Evolutionary conservation across 2,113 vertebrate genomes (phyloP), one percentile per base, ranked within the genome.

Genomic region (Potamarius usumacintae): DNA sequence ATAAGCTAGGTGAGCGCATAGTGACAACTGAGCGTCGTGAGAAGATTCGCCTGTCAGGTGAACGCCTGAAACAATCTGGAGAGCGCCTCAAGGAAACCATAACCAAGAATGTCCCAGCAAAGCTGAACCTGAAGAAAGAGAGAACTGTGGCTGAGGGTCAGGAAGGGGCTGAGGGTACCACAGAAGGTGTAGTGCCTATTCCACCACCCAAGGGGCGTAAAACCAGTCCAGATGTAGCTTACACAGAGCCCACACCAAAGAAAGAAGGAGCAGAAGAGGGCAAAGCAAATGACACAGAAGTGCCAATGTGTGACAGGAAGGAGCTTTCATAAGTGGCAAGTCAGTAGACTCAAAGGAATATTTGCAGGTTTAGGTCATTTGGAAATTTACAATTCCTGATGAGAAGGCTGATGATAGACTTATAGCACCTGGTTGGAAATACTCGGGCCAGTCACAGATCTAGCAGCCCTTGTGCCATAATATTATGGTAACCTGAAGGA

Each of bases 11-110:
- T 5, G 97, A 97, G 67, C 97, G 97, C 90, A 99, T 99, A 72
- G 98, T 99, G 84, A 96, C 98, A 1, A 95, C 97, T 0, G 98
- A 99, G 91, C 95, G 97, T 74, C 96, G 98, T 79, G 97, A 99
- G 91, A 97, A 97, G 93, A 96, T 99, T 85, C 96, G 97, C 62
- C 97, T 97, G 93, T 99, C 97, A 0, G 97, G 98, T 1, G 97
- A 98, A 89, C 94, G 96, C 86, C 91, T 99, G 83, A 96, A 94
- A 85, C 96, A 97, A 88, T 97, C 97, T 0, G 96, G 96, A 0
- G 95, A 96, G 89, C 93, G 96, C 83, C 94, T 99, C 91, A 99
- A 97, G 94, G 97, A 99, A 88, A 96, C 93, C 69, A 96, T 99
- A 90, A 92, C 95, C 81, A 97, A 96, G 74, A 97, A 93, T 7